phyloP scores from a whole-genome alignment of 2,113 vertebrate genomes.

The Limanda limanda region DNA sequence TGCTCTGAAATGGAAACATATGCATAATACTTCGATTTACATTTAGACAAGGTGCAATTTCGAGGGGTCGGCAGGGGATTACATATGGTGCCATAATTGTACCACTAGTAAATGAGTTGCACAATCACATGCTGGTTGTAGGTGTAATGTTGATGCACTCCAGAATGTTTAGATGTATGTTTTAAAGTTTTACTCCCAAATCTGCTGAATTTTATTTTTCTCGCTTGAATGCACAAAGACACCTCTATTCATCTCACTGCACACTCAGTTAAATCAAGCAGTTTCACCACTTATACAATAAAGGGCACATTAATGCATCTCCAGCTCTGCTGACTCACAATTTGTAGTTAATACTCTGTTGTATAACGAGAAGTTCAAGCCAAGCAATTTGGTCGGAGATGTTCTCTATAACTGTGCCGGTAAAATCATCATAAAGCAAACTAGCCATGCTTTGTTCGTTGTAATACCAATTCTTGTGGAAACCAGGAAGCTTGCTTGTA shows the following conservation, averaged over 20 bases:
- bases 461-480: conserved; percentile 46
- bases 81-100: conserved; percentile 5
- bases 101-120: conserved; percentile 26
- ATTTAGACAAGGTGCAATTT: conserved; percentile 63
- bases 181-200: conserved; percentile 33
- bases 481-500: conserved; percentile 27
- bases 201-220: conserved; percentile 7
- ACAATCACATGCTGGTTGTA: conserved; percentile 7
- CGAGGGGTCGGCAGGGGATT: conserved; percentile 57
- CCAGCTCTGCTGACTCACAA: conserved; percentile 59
- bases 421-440: conserved; percentile 62
- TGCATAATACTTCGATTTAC: conserved; percentile 53
- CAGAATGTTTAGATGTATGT: conserved; percentile 38
- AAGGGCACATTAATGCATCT: conserved; percentile 40
- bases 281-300: conserved; percentile 35
- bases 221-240: conserved; percentile 27
- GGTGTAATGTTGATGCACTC: conserved; percentile 26
- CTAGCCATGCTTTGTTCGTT: conserved; percentile 57
- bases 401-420: conserved; percentile 54
- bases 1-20: conserved; percentile 54
- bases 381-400: conserved; percentile 64
- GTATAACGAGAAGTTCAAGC: conserved; percentile 59
- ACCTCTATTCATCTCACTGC: conserved; percentile 28
- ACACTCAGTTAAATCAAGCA: conserved; percentile 34
- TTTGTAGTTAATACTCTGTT: conserved; percentile 57